Evolutionary conservation across 2,888 invertebrate genomes (phyloP).

Genomic region (Ptychoptera albimana): DNA sequence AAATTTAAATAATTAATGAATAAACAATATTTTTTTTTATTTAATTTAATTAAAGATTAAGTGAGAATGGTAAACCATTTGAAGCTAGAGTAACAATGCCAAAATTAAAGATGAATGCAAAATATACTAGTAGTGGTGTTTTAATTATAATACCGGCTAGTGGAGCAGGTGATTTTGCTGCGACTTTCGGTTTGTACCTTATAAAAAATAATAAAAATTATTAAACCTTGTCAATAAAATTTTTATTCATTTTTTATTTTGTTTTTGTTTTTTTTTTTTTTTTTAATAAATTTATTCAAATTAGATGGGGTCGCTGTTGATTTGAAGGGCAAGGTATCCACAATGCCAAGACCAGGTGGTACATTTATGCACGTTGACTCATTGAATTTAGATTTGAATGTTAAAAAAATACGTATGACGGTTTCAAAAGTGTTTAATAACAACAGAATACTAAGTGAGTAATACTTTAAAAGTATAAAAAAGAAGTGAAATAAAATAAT

Average conservation of each 20-base stretch:
- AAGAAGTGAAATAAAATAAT: neutral
- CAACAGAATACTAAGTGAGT: conserved; percentile 52
- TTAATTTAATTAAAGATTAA: conserved; percentile 28
- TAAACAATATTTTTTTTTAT: neutral
- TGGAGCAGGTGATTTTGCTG: conserved; percentile 52
- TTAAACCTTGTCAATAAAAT: too few species aligned
- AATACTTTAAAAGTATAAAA: neutral
- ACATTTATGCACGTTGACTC: conserved; percentile 45
- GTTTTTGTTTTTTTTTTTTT: too few species aligned
- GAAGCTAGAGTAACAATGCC: conserved; percentile 47
- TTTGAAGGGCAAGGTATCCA: conserved; percentile 40
- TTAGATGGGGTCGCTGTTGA: conserved; percentile 40
- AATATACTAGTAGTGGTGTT: conserved; percentile 51
- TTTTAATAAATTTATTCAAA: neutral
- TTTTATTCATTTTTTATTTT: too few species aligned
- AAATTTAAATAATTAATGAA: too few species aligned
- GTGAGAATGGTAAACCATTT: conserved; percentile 45
- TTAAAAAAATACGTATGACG: conserved; percentile 44
- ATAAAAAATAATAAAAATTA: neutral
- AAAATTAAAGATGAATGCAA: conserved; percentile 44
- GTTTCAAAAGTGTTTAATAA: conserved; percentile 52
- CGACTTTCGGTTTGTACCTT: conserved; percentile 35
- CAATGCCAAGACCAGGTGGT: conserved; percentile 28
- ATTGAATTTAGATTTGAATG: conserved; percentile 40
- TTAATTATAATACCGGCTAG: conserved; percentile 53